These are phyloP conservation scores for Drosophila orosa DNA, from an alignment of 1,140 invertebrate genomes.

Conservation along the genomic window DNA sequence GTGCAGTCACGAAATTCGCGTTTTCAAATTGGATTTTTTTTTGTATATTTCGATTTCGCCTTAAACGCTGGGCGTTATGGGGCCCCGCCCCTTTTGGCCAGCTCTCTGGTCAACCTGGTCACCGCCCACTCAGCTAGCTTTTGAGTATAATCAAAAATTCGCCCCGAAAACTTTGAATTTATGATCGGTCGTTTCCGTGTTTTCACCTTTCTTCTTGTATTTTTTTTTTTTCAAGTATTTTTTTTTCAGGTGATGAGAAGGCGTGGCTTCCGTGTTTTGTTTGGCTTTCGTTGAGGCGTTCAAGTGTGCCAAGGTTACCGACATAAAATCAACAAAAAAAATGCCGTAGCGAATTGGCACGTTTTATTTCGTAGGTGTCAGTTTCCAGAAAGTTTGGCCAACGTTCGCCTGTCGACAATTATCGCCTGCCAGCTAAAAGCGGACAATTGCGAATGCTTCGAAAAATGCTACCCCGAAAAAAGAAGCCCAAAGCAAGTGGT, in stretches of 20 bases:
- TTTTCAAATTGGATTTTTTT: slow-evolving; percentile 27
- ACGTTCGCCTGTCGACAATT: slow-evolving; percentile 41
- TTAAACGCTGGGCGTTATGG: slow-evolving; percentile 38
- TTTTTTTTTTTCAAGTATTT: not conserved
- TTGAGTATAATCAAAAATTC: slow-evolving; percentile 29
- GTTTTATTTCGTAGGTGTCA: slow-evolving; percentile 78
- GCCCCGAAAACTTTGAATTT: slow-evolving; percentile 29
- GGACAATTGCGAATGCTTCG: slow-evolving; percentile 54
- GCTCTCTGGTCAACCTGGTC: slow-evolving; percentile 5
- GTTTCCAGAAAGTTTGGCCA: slow-evolving; percentile 37
- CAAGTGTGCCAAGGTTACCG: slow-evolving; percentile 73
- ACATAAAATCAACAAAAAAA: too few species aligned
- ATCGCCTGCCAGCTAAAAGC: slow-evolving; percentile 62
- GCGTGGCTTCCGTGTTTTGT: slow-evolving; percentile 40
- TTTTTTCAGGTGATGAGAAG: not conserved
- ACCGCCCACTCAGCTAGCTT: slow-evolving; percentile 5
- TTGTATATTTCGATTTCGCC: slow-evolving; percentile 34
- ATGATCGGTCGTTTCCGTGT: slow-evolving; percentile 38
- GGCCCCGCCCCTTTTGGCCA: slow-evolving; percentile 36
- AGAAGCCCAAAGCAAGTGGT: slow-evolving; percentile 10
- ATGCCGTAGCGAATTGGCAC: slow-evolving; percentile 27
- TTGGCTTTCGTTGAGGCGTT: slow-evolving; percentile 18
- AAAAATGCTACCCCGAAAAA: slow-evolving; percentile 25
- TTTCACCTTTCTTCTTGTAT: not conserved
- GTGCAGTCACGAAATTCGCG: slow-evolving; percentile 23